Conservation (phyloP, 2,113 vertebrate species). For the Rattus norvegicus region DNA sequence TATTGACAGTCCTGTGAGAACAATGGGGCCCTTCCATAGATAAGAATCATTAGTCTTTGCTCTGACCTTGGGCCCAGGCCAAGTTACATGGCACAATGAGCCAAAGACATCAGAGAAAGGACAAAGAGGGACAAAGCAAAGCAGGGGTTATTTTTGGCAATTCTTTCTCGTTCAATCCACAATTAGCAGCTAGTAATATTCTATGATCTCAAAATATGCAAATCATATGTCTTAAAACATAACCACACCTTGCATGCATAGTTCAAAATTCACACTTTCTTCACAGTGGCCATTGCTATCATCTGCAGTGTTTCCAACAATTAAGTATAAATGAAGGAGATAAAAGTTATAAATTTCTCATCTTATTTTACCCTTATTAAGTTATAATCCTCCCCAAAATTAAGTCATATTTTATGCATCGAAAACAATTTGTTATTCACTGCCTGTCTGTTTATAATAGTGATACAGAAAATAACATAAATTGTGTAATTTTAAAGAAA, state of each 20-base stretch:
- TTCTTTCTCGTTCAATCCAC: background rate
- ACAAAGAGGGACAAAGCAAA: background rate
- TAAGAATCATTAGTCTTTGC: constrained; percentile 24
- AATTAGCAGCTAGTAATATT: background rate
- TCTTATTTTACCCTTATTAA: constrained; percentile 5
- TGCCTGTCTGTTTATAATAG: background rate
- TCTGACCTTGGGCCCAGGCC: constrained; percentile 8
- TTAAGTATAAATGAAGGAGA: background rate
- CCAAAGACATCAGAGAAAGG: constrained; percentile 56
- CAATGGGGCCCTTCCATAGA: background rate
- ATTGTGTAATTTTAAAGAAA: constrained; percentile 45
- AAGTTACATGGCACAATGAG: constrained; percentile 37
- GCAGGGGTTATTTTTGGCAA: background rate
- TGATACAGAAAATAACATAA: constrained; percentile 46
- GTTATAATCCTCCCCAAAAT: background rate
- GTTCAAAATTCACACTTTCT: constrained; percentile 16
- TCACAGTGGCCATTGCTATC: background rate
- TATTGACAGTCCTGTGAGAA: constrained; percentile 38
- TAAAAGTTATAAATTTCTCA: background rate
- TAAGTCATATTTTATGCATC: background rate
- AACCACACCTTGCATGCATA: background rate
- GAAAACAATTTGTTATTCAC: constrained; percentile 41
- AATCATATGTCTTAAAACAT: background rate
- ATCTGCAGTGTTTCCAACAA: background rate
- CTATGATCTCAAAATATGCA: background rate